Evolutionary conservation across 2,888 invertebrate genomes (phyloP).

Genomic region (Petrophora chlorosata): DNA sequence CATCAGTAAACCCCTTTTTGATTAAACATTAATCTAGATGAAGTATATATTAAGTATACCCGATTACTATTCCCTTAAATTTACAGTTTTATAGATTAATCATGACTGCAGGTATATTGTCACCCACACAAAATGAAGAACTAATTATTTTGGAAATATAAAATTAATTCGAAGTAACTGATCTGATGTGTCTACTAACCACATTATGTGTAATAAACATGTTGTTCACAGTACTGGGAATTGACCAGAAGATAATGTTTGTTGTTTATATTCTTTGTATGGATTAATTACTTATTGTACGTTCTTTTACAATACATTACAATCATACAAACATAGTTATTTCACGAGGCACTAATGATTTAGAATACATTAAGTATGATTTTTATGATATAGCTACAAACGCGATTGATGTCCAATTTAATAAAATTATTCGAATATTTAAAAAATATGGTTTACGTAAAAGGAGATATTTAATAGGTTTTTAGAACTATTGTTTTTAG

Average conservation of each 20-base stretch:
- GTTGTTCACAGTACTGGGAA: background rate
- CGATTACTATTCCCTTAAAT: too few relatives aligned
- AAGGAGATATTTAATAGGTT: slow-evolving; percentile 10
- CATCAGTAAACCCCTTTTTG: too few relatives aligned
- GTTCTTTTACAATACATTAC: background rate
- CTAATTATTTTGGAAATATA: too few relatives aligned
- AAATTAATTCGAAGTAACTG: too few relatives aligned
- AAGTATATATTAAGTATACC: too few relatives aligned
- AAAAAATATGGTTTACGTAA: background rate
- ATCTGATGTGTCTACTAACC: too few relatives aligned
- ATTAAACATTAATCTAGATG: too few relatives aligned
- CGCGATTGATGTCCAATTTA: slow-evolving; percentile 4
- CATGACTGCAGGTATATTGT: too few relatives aligned
- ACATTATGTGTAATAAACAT: background rate
- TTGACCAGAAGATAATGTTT: background rate
- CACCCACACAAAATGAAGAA: too few relatives aligned
- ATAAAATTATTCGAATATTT: slow-evolving; percentile 1
- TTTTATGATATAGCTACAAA: background rate
- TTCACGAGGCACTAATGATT: slow-evolving; percentile 1
- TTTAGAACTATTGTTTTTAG: slow-evolving; percentile 6
- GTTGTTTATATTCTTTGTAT: background rate
- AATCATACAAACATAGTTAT: slow-evolving; percentile 3
- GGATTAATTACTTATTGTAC: slow-evolving; percentile 4
- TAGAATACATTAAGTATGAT: background rate
- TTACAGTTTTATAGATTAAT: too few relatives aligned